phyloP scores from a whole-genome alignment of 2,113 vertebrate genomes.

The Hyla sarda region DNA sequence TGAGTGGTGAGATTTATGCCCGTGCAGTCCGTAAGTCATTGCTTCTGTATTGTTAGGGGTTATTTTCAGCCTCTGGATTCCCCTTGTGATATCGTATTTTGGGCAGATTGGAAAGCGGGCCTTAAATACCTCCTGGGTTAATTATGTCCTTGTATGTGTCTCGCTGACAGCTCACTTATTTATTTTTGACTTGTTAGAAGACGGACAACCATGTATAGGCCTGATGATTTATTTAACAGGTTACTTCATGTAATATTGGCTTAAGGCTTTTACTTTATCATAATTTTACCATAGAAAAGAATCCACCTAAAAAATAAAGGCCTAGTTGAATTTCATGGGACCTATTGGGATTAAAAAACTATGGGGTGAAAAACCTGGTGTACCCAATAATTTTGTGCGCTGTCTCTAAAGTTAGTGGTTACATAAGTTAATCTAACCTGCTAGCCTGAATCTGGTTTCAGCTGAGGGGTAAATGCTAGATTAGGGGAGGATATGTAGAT shows the following conservation, averaged over 20 bases:
- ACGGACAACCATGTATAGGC: slow-evolving; percentile 8
- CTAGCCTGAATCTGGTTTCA: no score
- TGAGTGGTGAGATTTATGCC: background rate
- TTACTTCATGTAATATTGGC: slow-evolving; percentile 6
- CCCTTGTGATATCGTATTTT: slow-evolving; percentile 8
- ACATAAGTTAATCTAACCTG: no score
- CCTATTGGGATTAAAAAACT: no score
- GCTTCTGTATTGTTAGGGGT: background rate
- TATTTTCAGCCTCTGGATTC: slow-evolving; percentile 20
- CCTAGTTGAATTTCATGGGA: background rate
- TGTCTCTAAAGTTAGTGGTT: no score
- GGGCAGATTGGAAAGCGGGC: background rate
- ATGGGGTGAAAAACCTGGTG: no score
- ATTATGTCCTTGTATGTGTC: slow-evolving; percentile 13
- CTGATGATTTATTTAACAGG: background rate
- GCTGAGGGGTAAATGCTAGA: no score
- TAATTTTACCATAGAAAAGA: background rate
- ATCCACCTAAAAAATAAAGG: background rate
- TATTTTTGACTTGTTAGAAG: slow-evolving; percentile 18
- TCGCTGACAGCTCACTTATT: slow-evolving; percentile 25
- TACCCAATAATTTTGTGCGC: no score
- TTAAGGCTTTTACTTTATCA: background rate
- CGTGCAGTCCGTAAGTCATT: background rate
- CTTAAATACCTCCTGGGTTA: slow-evolving; percentile 25
- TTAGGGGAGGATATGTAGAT: no score